phyloP scores from a whole-genome alignment of 2,113 vertebrate genomes.

The Pitta sordida region DNA sequence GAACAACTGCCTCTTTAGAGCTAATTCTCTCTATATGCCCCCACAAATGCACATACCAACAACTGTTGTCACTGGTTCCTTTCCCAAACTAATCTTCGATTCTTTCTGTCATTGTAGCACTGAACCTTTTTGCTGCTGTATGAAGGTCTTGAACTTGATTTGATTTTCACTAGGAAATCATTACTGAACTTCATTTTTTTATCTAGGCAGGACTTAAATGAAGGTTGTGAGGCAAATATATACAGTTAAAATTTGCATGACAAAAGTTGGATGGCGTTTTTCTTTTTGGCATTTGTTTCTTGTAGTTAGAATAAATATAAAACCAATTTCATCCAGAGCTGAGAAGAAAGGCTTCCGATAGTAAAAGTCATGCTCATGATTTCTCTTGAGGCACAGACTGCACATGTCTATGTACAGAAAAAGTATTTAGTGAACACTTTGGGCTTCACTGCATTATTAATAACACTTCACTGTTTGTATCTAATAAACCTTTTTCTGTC shows the following conservation, averaged over 20 bases:
- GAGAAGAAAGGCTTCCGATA: background rate
- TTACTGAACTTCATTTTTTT: background rate
- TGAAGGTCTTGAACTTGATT: background rate
- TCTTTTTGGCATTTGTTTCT: background rate
- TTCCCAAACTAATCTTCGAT: background rate
- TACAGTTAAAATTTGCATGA: background rate
- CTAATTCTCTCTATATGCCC: constrained; percentile 10
- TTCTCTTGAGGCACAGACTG: background rate
- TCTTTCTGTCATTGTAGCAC: background rate
- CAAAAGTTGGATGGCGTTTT: background rate
- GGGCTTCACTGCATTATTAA: background rate
- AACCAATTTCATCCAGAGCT: background rate
- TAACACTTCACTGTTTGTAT: background rate
- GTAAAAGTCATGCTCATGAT: background rate
- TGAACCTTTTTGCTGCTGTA: background rate
- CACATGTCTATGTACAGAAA: background rate
- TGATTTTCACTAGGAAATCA: background rate
- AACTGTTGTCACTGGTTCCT: constrained; percentile 14
- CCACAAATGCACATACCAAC: constrained; percentile 8
- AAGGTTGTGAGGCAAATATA: background rate
- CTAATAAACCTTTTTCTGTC: background rate
- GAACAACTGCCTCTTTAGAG: constrained; percentile 26
- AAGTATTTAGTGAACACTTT: background rate
- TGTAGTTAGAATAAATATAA: background rate
- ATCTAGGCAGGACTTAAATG: background rate